Conservation (phyloP, 1,140 invertebrate genomes). For the Pararge aegeria region DNA sequence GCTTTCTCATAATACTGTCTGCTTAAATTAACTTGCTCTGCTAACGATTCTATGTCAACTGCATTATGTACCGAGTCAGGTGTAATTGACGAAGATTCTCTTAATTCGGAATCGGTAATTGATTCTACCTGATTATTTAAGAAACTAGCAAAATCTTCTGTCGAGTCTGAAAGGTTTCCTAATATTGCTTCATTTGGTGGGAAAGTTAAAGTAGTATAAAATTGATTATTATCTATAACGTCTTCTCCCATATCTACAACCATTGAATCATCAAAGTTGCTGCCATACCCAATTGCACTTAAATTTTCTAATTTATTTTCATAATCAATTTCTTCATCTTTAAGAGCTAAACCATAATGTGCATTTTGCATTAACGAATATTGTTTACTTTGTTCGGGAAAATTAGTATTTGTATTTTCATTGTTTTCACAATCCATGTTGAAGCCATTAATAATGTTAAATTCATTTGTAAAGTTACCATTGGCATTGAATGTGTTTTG, state of each 20-base stretch:
- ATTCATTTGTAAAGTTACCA: conserved; percentile 78
- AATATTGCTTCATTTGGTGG: conserved; percentile 86
- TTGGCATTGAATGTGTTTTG: conserved; percentile 83
- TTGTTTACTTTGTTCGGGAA: conserved; percentile 83
- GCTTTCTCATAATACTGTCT: conserved; percentile 80
- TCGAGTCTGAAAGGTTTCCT: conserved; percentile 67
- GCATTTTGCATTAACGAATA: conserved; percentile 91
- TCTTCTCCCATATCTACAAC: conserved; percentile 89
- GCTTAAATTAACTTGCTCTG: conserved; percentile 81
- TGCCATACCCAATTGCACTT: conserved; percentile 82
- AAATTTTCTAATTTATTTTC: conserved; percentile 86
- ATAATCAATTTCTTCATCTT: conserved; percentile 89
- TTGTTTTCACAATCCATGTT: conserved; percentile 88
- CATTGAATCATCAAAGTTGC: conserved; percentile 87
- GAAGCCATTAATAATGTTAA: conserved; percentile 82
- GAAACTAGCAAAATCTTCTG: conserved; percentile 87
- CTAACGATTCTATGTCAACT: conserved; percentile 86
- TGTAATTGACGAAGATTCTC: conserved; percentile 82
- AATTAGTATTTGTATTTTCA: conserved; percentile 71
- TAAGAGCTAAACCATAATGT: conserved; percentile 87
- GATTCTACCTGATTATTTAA: conserved; percentile 83
- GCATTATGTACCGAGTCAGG: conserved; percentile 84
- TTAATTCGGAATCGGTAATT: conserved; percentile 80
- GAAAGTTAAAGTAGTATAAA: conserved; percentile 89
- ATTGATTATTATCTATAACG: conserved; percentile 89